phyloP scores from a whole-genome alignment of 2,113 vertebrate genomes.

The Argyrosomus japonicus region DNA sequence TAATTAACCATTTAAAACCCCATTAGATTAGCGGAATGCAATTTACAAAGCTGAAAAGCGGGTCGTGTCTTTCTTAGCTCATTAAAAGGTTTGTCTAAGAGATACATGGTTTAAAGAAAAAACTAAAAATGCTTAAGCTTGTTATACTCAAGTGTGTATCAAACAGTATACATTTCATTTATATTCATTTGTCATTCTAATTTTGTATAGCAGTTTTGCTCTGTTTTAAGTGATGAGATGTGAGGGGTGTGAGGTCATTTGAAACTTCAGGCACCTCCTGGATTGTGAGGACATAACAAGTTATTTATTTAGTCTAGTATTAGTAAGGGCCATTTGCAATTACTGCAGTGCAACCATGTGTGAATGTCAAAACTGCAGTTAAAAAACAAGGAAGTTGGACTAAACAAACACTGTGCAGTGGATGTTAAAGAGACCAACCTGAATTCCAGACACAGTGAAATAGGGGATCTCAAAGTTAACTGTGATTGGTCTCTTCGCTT shows the following conservation, averaged over 20 bases:
- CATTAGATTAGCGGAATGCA: background rate
- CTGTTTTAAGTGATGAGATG: background rate
- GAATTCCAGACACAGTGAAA: constrained; percentile 88
- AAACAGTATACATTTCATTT: background rate
- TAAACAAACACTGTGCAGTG: background rate
- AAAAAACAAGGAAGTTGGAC: background rate
- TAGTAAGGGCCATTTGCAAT: constrained; percentile 1
- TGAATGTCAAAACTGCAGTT: constrained; percentile 6
- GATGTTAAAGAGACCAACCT: constrained; percentile 69
- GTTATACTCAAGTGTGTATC: background rate
- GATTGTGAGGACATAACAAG: constrained; percentile 14
- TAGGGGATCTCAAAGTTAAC: constrained; percentile 89
- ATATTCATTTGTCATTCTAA: background rate
- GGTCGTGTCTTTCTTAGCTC: no score
- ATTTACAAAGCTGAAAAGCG: background rate
- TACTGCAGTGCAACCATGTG: background rate
- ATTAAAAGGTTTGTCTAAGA: no score
- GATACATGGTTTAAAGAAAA: no score
- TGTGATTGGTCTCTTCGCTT: constrained; percentile 84
- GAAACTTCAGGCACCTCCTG: constrained; percentile 5
- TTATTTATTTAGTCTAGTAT: constrained; percentile 21
- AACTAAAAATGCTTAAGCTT: no score
- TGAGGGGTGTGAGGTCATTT: background rate
- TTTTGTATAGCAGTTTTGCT: background rate
- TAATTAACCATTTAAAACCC: background rate